A percentile compares a stretch with the other conserved stretches of the same genome.
Evolutionary conservation across 1,140 invertebrate genomes (phyloP).

Genomic region (Hyposmocoma kahamanoa): DNA sequence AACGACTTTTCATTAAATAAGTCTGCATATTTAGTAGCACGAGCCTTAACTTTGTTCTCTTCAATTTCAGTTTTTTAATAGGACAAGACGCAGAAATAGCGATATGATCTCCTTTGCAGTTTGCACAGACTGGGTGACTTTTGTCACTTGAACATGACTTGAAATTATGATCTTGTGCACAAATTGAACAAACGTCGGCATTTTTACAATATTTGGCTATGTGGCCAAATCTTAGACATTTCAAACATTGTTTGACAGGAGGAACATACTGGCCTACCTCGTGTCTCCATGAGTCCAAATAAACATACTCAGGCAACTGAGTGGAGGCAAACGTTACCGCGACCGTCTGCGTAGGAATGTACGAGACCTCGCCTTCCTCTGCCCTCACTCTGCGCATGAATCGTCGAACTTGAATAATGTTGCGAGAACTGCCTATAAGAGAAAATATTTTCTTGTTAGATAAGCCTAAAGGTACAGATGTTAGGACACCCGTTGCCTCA

Average conservation of each 20-base stretch:
- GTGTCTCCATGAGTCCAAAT: not conserved
- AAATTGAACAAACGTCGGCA: slow-evolving; percentile 19
- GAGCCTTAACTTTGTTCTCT: slow-evolving; percentile 13
- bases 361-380: not conserved
- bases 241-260: slow-evolving; percentile 26
- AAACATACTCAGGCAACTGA: not conserved
- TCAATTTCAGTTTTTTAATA: slow-evolving; percentile 16
- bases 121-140: slow-evolving; percentile 12
- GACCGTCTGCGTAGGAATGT: not conserved
- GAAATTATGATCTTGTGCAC: slow-evolving; percentile 13
- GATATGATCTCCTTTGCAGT: slow-evolving; percentile 19
- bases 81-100: slow-evolving; percentile 15
- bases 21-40: slow-evolving; percentile 8
- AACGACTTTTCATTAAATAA: slow-evolving; percentile 10
- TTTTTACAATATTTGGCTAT: slow-evolving; percentile 27
- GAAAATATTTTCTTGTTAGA: slow-evolving; percentile 8
- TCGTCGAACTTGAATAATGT: slow-evolving; percentile 5
- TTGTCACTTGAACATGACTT: slow-evolving; percentile 7
- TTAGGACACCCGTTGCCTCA: slow-evolving; percentile 7
- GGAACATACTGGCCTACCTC: slow-evolving; percentile 19
- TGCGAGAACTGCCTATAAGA: not conserved
- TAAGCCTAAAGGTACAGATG: not conserved
- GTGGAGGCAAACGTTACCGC: slow-evolving; percentile 1
- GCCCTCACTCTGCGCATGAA: slow-evolving; percentile 1
- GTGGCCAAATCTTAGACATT: slow-evolving; percentile 20